Conservation (phyloP, 2,888 invertebrate species). For the Hedychridium roseum region DNA sequence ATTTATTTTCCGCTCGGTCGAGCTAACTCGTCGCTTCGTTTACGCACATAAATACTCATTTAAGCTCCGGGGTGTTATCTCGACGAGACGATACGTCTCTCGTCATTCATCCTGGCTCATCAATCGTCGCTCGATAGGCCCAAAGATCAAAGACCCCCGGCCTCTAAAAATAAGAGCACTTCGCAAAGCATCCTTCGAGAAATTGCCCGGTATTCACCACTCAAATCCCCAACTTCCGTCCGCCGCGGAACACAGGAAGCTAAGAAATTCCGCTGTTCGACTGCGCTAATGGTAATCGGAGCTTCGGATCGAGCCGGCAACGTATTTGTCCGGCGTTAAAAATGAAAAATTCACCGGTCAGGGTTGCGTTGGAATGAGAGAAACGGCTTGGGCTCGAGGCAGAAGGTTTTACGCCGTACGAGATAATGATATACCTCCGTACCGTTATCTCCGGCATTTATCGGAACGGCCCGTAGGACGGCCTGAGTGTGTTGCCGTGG, state of each 20-base stretch:
- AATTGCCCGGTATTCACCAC: neutral
- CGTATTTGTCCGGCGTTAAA: conserved; percentile 43
- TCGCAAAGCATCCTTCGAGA: too few species aligned
- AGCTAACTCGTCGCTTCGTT: conserved; percentile 42
- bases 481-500: too few species aligned
- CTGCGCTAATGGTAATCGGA: too few species aligned
- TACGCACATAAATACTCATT: conserved; percentile 44
- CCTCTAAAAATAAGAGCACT: conserved; percentile 30
- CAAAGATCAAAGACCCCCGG: neutral
- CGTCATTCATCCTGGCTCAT: conserved; percentile 41
- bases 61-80: conserved; percentile 36
- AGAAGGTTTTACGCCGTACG: conserved; percentile 40
- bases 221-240: neutral
- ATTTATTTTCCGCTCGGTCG: conserved; percentile 35
- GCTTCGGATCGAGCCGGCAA: conserved; percentile 33
- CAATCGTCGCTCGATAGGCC: conserved; percentile 37
- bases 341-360: conserved; percentile 41
- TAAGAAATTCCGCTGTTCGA: too few species aligned
- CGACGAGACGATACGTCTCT: conserved; percentile 37
- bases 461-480: too few species aligned
- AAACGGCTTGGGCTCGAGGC: conserved; percentile 14
- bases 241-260: too few species aligned
- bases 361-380: conserved; percentile 20
- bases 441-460: conserved; percentile 52
- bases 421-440: conserved; percentile 49